Evolutionary conservation across 2,797 vertebrate genomes (phyloP).

Genomic region (Melopsittacus undulatus): DNA sequence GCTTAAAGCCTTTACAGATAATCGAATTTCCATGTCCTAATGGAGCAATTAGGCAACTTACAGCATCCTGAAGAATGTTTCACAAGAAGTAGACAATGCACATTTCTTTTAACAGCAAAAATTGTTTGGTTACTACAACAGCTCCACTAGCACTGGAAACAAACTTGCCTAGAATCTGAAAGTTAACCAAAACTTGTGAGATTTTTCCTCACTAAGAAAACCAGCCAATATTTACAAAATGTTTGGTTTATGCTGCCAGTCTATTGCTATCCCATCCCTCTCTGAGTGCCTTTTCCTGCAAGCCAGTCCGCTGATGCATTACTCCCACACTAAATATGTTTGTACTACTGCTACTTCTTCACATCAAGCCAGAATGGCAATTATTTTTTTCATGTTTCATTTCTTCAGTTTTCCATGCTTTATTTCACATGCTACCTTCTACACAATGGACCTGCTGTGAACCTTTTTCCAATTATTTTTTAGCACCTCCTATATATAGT

Average conservation of each 20-base stretch:
- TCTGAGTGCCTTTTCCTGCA: neutral
- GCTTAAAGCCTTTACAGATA: neutral
- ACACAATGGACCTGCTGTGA: neutral
- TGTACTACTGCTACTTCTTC: neutral
- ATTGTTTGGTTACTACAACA: neutral
- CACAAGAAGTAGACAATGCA: neutral
- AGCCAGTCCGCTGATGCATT: neutral
- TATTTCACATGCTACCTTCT: neutral
- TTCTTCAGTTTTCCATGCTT: neutral
- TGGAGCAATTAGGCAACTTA: neutral
- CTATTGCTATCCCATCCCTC: neutral
- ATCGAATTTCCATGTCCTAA: neutral
- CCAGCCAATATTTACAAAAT: neutral
- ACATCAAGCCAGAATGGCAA: neutral
- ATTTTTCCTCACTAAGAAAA: neutral
- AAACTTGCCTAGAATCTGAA: neutral
- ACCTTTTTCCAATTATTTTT: neutral
- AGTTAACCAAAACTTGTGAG: neutral
- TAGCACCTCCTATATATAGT: neutral
- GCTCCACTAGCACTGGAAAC: neutral
- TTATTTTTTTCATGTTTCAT: neutral
- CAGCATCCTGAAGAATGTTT: neutral
- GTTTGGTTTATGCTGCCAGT: neutral
- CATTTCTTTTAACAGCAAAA: neutral
- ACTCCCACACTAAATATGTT: constrained; percentile 37